A percentile compares a stretch with the other conserved stretches of the same genome.
Evolutionary conservation across 2,888 invertebrate species (phyloP).

Genomic region (Aphidoletes aphidimyza): DNA sequence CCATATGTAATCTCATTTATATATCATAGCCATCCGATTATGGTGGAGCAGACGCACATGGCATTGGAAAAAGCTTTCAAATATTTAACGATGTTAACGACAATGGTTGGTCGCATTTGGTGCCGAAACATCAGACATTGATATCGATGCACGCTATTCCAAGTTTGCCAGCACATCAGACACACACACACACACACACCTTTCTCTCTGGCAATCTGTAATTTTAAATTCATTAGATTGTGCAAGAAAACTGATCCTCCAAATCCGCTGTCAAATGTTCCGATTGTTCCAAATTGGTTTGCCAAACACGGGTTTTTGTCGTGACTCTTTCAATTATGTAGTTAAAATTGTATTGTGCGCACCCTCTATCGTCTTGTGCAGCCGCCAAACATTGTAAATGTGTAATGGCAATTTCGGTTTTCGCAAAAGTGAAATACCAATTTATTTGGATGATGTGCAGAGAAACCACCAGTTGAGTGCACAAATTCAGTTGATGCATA

Average conservation of each 20-base stretch:
- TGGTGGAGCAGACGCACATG: background rate
- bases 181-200: too few relatives aligned
- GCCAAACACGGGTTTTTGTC: background rate
- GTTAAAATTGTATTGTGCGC: background rate
- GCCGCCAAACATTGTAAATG: background rate
- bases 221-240: background rate
- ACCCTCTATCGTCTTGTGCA: background rate
- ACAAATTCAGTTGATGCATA: background rate
- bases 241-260: background rate
- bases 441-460: background rate
- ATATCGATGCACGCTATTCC: background rate
- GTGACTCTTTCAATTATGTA: background rate
- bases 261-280: background rate
- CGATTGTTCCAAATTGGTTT: background rate
- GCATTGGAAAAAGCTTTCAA: too few relatives aligned
- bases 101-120: too few relatives aligned
- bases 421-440: background rate
- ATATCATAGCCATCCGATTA: background rate
- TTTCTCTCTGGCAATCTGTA: background rate
- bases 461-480: slow-evolving; percentile 12
- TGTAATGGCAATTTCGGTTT: background rate
- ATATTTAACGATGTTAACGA: background rate
- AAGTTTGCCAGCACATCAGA: too few relatives aligned
- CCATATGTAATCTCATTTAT: slow-evolving; percentile 10
- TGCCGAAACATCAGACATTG: background rate